phyloP scores from a whole-genome alignment of 2,888 invertebrate species.

The Zhuqinia jingwanae region DNA sequence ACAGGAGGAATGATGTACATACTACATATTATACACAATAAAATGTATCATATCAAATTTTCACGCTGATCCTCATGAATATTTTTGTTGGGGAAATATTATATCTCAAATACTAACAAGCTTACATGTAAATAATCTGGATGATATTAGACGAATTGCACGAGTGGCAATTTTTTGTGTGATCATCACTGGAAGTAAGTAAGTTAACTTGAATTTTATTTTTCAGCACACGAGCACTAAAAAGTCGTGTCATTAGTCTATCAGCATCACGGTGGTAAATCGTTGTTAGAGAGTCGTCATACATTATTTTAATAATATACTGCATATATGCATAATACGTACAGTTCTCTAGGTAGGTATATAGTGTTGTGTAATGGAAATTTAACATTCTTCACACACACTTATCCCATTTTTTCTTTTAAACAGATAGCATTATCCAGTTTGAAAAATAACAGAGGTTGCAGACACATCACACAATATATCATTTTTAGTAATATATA shows the following conservation, averaged over 20 bases:
- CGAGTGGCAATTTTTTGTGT: slow-evolving; percentile 28
- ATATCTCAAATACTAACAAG: slow-evolving; percentile 30
- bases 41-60: background rate
- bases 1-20: slow-evolving; percentile 35
- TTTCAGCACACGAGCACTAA: background rate
- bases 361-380: background rate
- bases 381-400: slow-evolving; percentile 3
- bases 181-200: background rate
- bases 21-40: too few species aligned
- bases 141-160: slow-evolving; percentile 39
- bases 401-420: slow-evolving; percentile 2
- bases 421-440: background rate
- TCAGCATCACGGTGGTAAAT: background rate
- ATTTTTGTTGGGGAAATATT: slow-evolving; percentile 56
- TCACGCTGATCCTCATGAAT: slow-evolving; percentile 34
- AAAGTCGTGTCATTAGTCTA: background rate
- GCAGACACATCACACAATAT: background rate
- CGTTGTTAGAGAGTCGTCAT: too few species aligned
- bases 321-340: too few species aligned
- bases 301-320: too few species aligned
- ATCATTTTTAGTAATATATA: slow-evolving; percentile 4
- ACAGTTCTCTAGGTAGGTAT: too few species aligned
- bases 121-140: slow-evolving; percentile 37
- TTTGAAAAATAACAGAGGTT: slow-evolving; percentile 4
- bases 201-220: background rate